Base-by-base conservation (phyloP, 2,113 vertebrate species). In the Arizona elegans region DNA sequence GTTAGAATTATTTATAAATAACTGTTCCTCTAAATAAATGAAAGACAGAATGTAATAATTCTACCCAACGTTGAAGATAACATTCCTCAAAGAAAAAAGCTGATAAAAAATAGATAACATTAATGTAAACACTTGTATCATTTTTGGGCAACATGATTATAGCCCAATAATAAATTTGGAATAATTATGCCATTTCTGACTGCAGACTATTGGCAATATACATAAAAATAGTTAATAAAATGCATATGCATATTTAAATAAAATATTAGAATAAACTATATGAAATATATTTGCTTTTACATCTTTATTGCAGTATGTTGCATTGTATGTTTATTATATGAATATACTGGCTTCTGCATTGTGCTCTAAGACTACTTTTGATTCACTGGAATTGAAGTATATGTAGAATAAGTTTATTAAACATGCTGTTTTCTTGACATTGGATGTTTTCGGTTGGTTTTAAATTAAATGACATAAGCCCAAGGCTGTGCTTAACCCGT, bases 401-500 rank as follows among this genome's bases (percentile, higher is more conserved):
- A 10, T 23, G 55, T 55, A 93, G 56, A 62, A 93, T 65, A 24
- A 38, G 33, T 26, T 53, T 89, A 54, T 75, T 81, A 50, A 95
- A 81, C 93, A 59, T 89, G 43, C 94, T 96, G 92, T 96, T 97
- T 97, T 86, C 89, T 93, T 96, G 95, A 98, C 97, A 97, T 97
- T 98, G 97, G 97, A 97, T 97, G 97, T 97, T 96, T 98, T 95
- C 95, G 96, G 97, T 98, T 98, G 97, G 96, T 96, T 97, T 97
- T 98, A 98, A 98, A 97, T 97, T 97, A 97, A 96, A 98, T 98
- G 97, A 97, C 97, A 98, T 93, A 97, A 97, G 98, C 98, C 98
- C 98, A 97, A 97, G 98, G 98, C 98, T 98, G 98, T 99, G 98
- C 98, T 99, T 99, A 99, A 99, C 99, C 99, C 96, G 93, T 98